Evolutionary conservation across 2,113 vertebrate species (phyloP).

Genomic region (Lathamus discolor): DNA sequence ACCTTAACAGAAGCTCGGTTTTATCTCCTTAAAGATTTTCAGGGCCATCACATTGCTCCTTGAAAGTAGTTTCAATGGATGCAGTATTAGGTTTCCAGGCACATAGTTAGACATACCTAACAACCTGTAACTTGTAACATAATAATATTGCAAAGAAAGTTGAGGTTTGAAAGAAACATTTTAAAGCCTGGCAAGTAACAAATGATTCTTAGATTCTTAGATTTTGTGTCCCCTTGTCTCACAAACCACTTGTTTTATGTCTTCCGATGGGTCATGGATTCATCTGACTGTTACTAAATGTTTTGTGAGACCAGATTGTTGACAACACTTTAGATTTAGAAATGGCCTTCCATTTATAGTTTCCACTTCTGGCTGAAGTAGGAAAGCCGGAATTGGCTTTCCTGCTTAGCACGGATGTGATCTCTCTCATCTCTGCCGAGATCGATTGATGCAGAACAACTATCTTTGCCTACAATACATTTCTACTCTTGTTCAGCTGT

Average conservation of each 20-base stretch:
- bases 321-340: background rate
- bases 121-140: background rate
- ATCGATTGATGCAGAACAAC: background rate
- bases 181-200: background rate
- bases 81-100: background rate
- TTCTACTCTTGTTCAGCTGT: background rate
- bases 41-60: background rate
- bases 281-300: background rate
- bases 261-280: background rate
- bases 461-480: background rate
- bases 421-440: background rate
- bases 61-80: background rate
- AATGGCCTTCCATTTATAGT: conserved; percentile 17
- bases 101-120: background rate
- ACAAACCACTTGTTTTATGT: background rate
- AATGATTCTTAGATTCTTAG: too few species aligned
- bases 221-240: too few species aligned
- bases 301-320: conserved; percentile 18
- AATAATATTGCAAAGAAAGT: background rate
- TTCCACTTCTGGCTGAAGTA: background rate
- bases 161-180: background rate
- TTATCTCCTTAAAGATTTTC: background rate
- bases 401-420: background rate
- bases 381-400: background rate
- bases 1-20: background rate